Conservation (phyloP, 2,888 invertebrate species). For the Tanypteryx hageni region DNA sequence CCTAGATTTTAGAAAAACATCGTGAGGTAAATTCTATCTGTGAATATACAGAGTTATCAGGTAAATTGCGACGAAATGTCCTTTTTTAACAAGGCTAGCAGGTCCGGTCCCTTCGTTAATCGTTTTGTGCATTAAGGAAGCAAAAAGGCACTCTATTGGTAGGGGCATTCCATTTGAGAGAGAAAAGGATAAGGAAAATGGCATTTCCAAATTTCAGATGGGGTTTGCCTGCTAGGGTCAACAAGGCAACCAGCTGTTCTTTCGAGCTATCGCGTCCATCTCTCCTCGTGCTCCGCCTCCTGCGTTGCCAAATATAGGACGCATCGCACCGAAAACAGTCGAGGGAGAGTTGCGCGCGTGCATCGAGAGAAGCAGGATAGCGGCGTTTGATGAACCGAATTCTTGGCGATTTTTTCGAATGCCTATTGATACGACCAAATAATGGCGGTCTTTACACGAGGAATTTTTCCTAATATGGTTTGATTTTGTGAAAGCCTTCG, state of each 20-base stretch:
- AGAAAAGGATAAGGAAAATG: constrained; percentile 57
- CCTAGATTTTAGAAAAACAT: too few relatives aligned
- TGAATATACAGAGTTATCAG: too few relatives aligned
- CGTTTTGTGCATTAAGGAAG: background rate
- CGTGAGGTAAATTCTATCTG: too few relatives aligned
- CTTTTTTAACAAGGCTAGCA: background rate
- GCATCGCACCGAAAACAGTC: constrained; percentile 8
- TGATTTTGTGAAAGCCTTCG: background rate
- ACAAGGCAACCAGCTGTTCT: constrained; percentile 62
- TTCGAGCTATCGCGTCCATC: constrained; percentile 54
- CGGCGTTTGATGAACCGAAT: constrained; percentile 2
- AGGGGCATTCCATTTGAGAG: background rate
- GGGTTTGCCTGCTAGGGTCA: constrained; percentile 57
- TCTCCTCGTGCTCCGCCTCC: background rate
- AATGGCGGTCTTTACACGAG: background rate
- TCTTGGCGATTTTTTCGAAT: background rate
- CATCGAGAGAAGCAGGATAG: background rate
- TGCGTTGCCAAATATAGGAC: constrained; percentile 59
- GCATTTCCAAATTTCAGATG: constrained; percentile 64
- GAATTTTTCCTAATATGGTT: background rate
- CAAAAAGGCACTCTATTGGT: background rate
- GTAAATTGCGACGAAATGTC: too few relatives aligned
- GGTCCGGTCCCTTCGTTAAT: constrained; percentile 30
- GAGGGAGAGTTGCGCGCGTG: background rate
- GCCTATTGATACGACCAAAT: background rate